These are phyloP conservation scores for Thymelicus acteon DNA, from an alignment of 2,888 invertebrate species.

Conservation along the genomic window DNA sequence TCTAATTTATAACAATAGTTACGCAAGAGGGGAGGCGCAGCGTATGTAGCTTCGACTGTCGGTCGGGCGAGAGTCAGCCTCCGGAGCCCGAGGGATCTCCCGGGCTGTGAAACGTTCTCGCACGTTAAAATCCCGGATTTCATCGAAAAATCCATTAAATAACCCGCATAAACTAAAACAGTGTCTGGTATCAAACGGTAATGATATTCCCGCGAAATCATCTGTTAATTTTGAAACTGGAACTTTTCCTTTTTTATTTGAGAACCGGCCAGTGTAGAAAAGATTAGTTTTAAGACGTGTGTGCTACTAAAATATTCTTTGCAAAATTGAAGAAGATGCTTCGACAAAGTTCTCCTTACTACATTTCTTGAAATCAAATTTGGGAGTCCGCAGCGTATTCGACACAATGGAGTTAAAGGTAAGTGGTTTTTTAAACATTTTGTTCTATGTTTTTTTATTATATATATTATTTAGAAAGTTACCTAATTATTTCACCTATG, in stretches of 20 bases:
- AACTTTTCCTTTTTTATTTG: constrained; percentile 53
- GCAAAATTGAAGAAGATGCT: constrained; percentile 17
- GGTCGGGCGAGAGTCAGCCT: constrained; percentile 71
- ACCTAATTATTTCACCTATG: no score
- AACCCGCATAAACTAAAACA: constrained; percentile 50
- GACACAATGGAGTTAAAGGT: constrained; percentile 15
- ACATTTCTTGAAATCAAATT: neutral
- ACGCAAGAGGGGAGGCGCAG: constrained; percentile 79
- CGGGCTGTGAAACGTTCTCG: constrained; percentile 60
- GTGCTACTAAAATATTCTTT: constrained; percentile 43
- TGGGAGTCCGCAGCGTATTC: neutral
- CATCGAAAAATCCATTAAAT: constrained; percentile 25
- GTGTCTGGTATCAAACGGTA: constrained; percentile 43
- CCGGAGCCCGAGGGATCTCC: constrained; percentile 71
- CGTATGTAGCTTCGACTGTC: constrained; percentile 74
- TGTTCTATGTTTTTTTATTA: no score
- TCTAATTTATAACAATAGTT: constrained; percentile 71
- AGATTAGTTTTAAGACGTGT: constrained; percentile 49
- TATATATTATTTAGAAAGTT: no score
- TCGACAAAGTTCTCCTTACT: neutral
- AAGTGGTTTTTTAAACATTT: neutral
- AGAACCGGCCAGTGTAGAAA: constrained; percentile 53
- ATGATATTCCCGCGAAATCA: constrained; percentile 37
- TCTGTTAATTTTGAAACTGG: constrained; percentile 58
- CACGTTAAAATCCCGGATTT: constrained; percentile 22